These are phyloP conservation scores for Hesperophylax magnus DNA, from an alignment of 1,140 invertebrate genomes.

Conservation along the genomic window DNA sequence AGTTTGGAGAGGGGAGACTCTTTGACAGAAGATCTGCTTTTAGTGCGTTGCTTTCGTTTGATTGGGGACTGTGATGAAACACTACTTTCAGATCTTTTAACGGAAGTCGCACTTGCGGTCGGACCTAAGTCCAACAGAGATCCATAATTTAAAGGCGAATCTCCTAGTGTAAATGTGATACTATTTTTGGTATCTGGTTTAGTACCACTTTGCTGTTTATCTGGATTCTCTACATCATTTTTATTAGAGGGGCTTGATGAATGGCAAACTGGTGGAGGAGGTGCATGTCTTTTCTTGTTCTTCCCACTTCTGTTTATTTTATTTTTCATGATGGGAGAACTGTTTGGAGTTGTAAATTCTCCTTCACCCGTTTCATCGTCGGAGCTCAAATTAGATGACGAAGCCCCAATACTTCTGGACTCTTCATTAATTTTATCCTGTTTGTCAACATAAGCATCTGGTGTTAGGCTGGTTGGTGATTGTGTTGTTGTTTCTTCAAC, in stretches of 20 bases:
- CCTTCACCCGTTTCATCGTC: slow-evolving; percentile 61
- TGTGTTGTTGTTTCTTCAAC: background rate
- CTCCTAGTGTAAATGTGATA: too few relatives aligned
- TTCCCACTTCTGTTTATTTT: slow-evolving; percentile 62
- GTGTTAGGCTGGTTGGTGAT: background rate
- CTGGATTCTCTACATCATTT: slow-evolving; percentile 33
- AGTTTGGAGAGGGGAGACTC: slow-evolving; percentile 64
- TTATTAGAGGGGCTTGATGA: slow-evolving; percentile 15
- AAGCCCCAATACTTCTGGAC: slow-evolving; percentile 40
- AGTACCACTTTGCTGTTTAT: background rate
- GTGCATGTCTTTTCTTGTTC: slow-evolving; percentile 67
- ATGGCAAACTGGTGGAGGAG: slow-evolving; percentile 59
- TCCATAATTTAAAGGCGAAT: too few relatives aligned
- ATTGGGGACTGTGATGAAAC: slow-evolving; percentile 58
- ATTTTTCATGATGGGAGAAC: slow-evolving; percentile 64
- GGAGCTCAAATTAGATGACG: slow-evolving; percentile 51
- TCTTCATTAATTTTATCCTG: slow-evolving; percentile 29
- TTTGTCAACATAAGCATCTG: slow-evolving; percentile 11
- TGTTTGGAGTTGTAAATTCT: slow-evolving; percentile 68
- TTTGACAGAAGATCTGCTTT: slow-evolving; percentile 10
- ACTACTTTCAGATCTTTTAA: slow-evolving; percentile 47
- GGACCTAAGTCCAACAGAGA: background rate
- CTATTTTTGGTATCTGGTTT: too few relatives aligned
- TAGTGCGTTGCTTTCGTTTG: slow-evolving; percentile 51
- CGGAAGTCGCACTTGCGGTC: background rate